Evolutionary conservation across 2,888 invertebrate genomes (phyloP).

Genomic region (Melanotus villosus): DNA sequence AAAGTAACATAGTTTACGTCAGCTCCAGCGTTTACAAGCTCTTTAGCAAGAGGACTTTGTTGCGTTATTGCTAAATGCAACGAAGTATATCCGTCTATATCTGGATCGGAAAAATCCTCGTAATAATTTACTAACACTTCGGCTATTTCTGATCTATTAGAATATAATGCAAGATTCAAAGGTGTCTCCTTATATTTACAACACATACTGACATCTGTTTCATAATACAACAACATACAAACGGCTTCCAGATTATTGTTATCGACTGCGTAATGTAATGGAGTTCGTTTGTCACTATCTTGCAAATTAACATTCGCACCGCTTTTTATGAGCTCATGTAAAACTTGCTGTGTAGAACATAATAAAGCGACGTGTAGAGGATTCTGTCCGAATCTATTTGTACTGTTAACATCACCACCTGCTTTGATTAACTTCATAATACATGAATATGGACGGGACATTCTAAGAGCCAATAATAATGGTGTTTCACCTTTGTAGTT

Average conservation of each 20-base stretch:
- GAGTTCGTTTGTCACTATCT: conserved; percentile 53
- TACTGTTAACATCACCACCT: conserved; percentile 55
- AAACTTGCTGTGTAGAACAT: conserved; percentile 44
- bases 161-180: conserved; percentile 53
- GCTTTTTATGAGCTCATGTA: conserved; percentile 52
- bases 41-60: no score
- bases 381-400: conserved; percentile 50
- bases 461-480: no score
- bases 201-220: conserved; percentile 52
- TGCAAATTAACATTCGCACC: conserved; percentile 56
- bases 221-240: conserved; percentile 57
- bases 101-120: no score
- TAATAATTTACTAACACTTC: no score
- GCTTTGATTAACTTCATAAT: neutral
- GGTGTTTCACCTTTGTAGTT: no score
- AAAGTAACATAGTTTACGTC: no score
- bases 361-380: conserved; percentile 53
- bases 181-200: conserved; percentile 51
- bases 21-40: no score
- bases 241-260: conserved; percentile 52
- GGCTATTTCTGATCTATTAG: no score
- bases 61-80: no score
- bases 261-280: conserved; percentile 55
- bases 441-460: neutral
- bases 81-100: no score